Percentiles rank a stretch among this genome's conserved stretches.
phyloP scores from a whole-genome alignment of 2,113 vertebrate species.

The Cranoglanis bouderius region DNA sequence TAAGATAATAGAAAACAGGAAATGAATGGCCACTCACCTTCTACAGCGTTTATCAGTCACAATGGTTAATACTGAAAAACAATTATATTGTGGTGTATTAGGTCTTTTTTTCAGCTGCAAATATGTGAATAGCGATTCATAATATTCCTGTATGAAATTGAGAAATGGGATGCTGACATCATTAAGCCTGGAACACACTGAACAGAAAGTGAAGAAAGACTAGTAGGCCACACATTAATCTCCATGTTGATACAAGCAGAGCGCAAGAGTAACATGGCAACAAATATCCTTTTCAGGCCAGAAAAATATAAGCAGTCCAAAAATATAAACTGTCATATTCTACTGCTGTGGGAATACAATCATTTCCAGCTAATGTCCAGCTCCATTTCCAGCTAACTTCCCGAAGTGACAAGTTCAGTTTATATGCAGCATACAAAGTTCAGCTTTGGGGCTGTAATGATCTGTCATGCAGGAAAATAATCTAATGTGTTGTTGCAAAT shows the following conservation, averaged over 20 bases:
- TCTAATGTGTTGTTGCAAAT: slow-evolving; percentile 33
- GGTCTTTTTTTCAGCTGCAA: neutral
- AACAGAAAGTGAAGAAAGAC: slow-evolving; percentile 28
- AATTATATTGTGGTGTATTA: neutral
- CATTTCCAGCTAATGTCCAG: neutral
- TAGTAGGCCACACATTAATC: neutral
- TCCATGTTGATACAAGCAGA: slow-evolving; percentile 14
- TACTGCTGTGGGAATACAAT: neutral
- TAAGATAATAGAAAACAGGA: neutral
- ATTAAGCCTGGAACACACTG: neutral
- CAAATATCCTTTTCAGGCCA: neutral
- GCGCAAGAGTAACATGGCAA: neutral
- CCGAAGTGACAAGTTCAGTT: neutral
- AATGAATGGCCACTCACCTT: neutral
- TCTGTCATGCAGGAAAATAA: slow-evolving; percentile 17
- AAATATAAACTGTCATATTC: neutral
- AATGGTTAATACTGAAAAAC: neutral
- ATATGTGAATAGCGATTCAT: neutral
- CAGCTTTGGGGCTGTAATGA: slow-evolving; percentile 2
- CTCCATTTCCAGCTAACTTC: neutral
- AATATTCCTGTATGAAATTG: neutral
- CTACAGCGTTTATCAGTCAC: neutral
- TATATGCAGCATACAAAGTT: neutral
- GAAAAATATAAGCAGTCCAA: neutral
- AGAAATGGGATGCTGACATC: neutral